Base-by-base conservation (phyloP, 2,113 vertebrate genomes). In the Osmerus mordax region DNA sequence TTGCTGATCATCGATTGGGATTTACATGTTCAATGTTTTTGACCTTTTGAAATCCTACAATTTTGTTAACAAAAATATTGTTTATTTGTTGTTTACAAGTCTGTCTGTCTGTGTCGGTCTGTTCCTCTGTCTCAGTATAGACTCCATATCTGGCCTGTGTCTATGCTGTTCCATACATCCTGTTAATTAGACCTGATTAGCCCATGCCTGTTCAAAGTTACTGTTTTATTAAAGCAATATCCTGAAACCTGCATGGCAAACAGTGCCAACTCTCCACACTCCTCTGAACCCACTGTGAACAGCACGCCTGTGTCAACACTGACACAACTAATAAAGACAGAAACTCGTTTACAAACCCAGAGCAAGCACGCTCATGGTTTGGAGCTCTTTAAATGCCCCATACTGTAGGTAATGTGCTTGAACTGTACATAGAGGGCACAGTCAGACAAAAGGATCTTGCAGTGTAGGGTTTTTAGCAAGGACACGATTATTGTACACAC, bases 131-230 rank as follows among this genome's bases (percentile, higher is more conserved):
- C 60, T 72, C 65, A 41, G 58, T 18, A 5, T 7, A 18, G 8
- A 51, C 8, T 41, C 41, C 36, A 18, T 51, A 54, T 60, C 53
- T 54, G 25, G 13, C 41, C 59, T 67, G 65, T 65, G 64, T 73
- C 68, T 55, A 61, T 47, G 9, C 41, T 47, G 41, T 47, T 47
- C 2, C 41, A 47, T 47, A 47, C 9, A 47, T 71, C 60, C 72
- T 74, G 63, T 66, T 80, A 67, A 77, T 73, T 74, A 68, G 36
- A 55, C 64, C 73, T 77, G 71, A 76, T 71, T 29, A 74, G 69
- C 73, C 73, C 54, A 41, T 71, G 75, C 70, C 65, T 70, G 68
- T 73, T 55, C 74, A 79, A 72, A 78, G 82, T 83, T 81, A 84
- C 60, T 75, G 75, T 55, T 65, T 77, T 72, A 83, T 80, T 79